Evolutionary conservation across 2,888 invertebrate genomes (phyloP), one percentile per base, ranked within the genome.

Genomic region (Rhamnusium bicolor): DNA sequence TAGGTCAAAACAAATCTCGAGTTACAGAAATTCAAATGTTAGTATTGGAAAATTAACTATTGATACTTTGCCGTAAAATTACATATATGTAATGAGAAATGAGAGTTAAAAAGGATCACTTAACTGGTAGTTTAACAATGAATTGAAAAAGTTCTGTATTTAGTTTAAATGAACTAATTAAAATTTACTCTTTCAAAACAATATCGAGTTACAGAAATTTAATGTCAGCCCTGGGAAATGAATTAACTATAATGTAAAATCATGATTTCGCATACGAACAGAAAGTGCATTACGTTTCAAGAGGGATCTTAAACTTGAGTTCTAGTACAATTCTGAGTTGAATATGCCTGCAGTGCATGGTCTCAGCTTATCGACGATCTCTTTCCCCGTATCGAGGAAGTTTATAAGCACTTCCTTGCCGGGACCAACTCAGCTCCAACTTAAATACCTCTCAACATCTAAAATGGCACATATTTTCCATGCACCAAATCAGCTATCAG

Each of bases 401-500:
- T 73, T 73, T 73, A 67, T 73, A 73, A 73, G 70, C 70, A 73
- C 70, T 73, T 73, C 69, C 73, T 73, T 46, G 66, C 46, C 61
- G 73, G 66, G 65, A 69, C 49, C 49, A 46, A 66, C 73, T 70
- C 69, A 62, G 54, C 66, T 73, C 62, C 46, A 60, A 69, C 70
- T 70, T 72, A 70, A 73, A 40, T 73, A 73, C 70, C 73, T 66
- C 70, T 73, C 73, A 69, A 69, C 65, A 60, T 69, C 69, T 63
- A 61, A 72, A 74, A 74, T 72, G 74, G 71, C 69, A 72, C 74
- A 74, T 72, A 74, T 74, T 74, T 74, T 69, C 69, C 32, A 51
- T 65, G 65, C 47, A 56, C 66, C 66, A 74, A 72, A 71, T 71
- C 74, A 68, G 74, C 71, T 74, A 62, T 62, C 74, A 71, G 67